A percentile compares a stretch with the other conserved stretches of the same genome.
Evolutionary conservation across 2,113 vertebrate genomes (phyloP).

Genomic region (Rhadina sibilatrix): DNA sequence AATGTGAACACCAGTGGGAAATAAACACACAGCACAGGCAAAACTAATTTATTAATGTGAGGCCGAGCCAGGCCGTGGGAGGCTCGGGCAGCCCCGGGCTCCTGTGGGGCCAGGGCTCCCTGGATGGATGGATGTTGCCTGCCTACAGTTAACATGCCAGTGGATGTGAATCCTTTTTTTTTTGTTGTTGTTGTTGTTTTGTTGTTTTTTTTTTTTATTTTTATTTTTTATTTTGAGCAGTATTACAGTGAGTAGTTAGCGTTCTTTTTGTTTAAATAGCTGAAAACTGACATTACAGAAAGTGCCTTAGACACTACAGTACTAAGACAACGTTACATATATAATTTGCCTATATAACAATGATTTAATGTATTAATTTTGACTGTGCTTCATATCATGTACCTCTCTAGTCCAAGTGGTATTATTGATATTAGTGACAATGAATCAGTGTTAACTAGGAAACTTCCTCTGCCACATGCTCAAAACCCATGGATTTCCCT

Average conservation of each 20-base stretch:
- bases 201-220: not conserved
- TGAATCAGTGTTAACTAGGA: conserved; percentile 81
- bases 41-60: conserved; percentile 20
- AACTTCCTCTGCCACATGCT: conserved; percentile 74
- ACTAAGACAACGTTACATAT: conserved; percentile 85
- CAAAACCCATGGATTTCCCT: conserved; percentile 66
- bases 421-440: conserved; percentile 75
- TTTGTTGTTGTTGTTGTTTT: not conserved
- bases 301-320: conserved; percentile 99
- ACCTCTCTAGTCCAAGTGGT: conserved; percentile 79
- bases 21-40: not conserved
- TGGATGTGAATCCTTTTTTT: conserved; percentile 64
- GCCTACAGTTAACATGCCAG: conserved; percentile 70
- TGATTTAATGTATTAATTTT: conserved; percentile 77
- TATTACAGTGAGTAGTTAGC: conserved; percentile 72
- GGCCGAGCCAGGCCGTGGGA: not conserved
- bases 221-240: conserved; percentile 61
- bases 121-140: conserved; percentile 34
- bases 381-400: conserved; percentile 80
- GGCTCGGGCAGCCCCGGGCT: not conserved
- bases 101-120: not conserved
- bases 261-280: conserved; percentile 72
- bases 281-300: conserved; percentile 83
- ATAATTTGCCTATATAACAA: conserved; percentile 79
- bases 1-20: conserved; percentile 19